Base-by-base conservation (phyloP, 2,888 invertebrate species). In the Lycia hirtaria region DNA sequence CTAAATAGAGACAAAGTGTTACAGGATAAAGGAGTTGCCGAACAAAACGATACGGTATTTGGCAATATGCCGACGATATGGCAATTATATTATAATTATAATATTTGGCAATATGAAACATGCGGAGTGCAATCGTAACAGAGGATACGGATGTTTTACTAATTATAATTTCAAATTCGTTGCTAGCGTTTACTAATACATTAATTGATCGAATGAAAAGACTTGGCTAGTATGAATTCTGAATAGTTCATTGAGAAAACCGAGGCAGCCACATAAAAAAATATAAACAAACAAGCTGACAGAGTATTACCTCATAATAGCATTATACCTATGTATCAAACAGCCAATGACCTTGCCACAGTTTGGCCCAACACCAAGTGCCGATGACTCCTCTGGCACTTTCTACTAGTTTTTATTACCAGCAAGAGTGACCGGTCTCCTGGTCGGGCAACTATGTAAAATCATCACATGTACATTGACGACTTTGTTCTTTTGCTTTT, bases 331-430 rank as follows among this genome's bases (percentile, higher is more conserved):
- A 84, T 88, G 65, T 88, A 88, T 87, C 85, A 84, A 85, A 85
- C 78, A 80, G 78, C 74, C 78, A 71, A 76, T 79, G 89, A 90
- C 90, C 91, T 91, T 91, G 90, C 80, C 83, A 78, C 87, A 81
- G 79, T 80, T 88, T 88, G 90, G 85, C 86, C 80, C 81, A 77
- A 68, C 76, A 84, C 82, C 87, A 84, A 88, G 80, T 85, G 88
- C 81, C 87, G 86, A 85, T 88, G 88, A 90, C 87, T 85, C 73
- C 87, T 80, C 81, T 75, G 80, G 76, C 81, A 79, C 89, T 89
- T 89, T 88, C 88, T 87, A 87, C 73, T 69, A 71, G 78, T 84
- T 85, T 86, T 87, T 87, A 78, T 83, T 69, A 71, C 72, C 69
- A 61, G 56, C 62, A 53, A 60, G 35, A 54, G 28, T 28, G 35